These are phyloP conservation scores for Chiroxiphia lanceolata DNA, from an alignment of 2,797 vertebrate genomes.

Conservation along the genomic window DNA sequence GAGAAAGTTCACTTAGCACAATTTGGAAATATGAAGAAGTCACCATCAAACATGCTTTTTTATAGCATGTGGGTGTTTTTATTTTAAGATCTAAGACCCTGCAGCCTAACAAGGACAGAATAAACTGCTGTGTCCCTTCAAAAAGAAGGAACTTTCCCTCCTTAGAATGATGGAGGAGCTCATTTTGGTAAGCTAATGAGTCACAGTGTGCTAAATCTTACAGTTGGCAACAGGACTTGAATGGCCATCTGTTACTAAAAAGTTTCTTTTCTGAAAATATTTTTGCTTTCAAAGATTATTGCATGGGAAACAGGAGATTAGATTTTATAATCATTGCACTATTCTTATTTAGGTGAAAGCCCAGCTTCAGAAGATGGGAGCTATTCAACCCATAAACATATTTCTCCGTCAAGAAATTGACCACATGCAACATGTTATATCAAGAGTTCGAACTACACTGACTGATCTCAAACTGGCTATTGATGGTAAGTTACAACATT, in stretches of 20 bases:
- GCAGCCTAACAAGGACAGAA: background rate
- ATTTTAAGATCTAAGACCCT: background rate
- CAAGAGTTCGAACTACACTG: constrained; percentile 79
- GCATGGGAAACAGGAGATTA: background rate
- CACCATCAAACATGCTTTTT: background rate
- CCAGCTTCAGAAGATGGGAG: constrained; percentile 83
- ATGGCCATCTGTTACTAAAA: constrained; percentile 8
- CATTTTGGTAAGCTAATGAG: constrained; percentile 26
- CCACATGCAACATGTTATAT: constrained; percentile 83
- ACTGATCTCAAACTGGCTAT: constrained; percentile 84
- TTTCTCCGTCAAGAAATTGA: constrained; percentile 87
- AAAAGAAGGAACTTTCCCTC: constrained; percentile 11
- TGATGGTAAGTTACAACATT: constrained; percentile 74
- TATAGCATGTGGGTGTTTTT: background rate
- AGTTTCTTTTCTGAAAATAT: background rate
- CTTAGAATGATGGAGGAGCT: background rate
- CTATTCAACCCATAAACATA: constrained; percentile 84
- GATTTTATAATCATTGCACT: background rate
- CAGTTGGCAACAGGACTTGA: background rate
- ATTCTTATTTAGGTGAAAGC: constrained; percentile 76
- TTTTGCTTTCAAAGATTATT: constrained; percentile 25
- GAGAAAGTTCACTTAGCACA: background rate
- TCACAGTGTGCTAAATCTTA: constrained; percentile 23
- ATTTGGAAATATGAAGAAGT: background rate
- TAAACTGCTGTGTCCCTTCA: background rate